These are phyloP conservation scores for Luperina testacea DNA, from an alignment of 2,888 invertebrate species.

Conservation along the genomic window DNA sequence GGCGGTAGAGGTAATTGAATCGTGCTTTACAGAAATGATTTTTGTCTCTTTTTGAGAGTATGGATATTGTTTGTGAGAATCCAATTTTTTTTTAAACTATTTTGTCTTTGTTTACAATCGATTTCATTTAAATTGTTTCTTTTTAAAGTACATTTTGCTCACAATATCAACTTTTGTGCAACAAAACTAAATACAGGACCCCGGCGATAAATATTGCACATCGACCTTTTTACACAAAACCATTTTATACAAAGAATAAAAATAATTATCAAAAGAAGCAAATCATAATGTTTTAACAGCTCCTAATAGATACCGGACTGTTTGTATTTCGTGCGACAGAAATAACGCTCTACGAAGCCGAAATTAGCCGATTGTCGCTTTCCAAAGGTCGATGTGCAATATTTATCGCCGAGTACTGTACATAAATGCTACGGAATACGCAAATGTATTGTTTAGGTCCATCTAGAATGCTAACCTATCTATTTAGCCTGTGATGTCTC, in stretches of 20 bases:
- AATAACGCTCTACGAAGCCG: too few species aligned
- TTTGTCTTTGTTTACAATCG: not conserved
- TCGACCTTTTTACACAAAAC: too few species aligned
- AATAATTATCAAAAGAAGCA: too few species aligned
- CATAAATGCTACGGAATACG: not conserved
- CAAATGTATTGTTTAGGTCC: not conserved
- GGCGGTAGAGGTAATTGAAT: not conserved
- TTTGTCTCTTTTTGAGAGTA: not conserved
- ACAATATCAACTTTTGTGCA: not conserved
- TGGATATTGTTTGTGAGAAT: not conserved
- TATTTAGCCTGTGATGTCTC: not conserved
- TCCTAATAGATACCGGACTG: too few species aligned
- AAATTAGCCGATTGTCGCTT: too few species aligned
- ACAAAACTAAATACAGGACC: not conserved
- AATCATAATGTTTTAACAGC: too few species aligned
- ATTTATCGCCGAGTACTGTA: too few species aligned
- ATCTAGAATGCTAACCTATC: not conserved
- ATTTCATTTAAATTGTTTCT: not conserved
- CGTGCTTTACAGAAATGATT: conserved; percentile 1
- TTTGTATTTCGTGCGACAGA: too few species aligned
- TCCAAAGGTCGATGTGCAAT: too few species aligned
- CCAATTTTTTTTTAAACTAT: not conserved
- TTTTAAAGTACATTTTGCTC: not conserved
- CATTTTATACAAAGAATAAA: too few species aligned
- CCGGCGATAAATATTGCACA: too few species aligned